A percentile compares a stretch with the other conserved stretches of the same genome.
phyloP scores from a whole-genome alignment of 2,113 vertebrate species.

The Prochilodus magdalenae region DNA sequence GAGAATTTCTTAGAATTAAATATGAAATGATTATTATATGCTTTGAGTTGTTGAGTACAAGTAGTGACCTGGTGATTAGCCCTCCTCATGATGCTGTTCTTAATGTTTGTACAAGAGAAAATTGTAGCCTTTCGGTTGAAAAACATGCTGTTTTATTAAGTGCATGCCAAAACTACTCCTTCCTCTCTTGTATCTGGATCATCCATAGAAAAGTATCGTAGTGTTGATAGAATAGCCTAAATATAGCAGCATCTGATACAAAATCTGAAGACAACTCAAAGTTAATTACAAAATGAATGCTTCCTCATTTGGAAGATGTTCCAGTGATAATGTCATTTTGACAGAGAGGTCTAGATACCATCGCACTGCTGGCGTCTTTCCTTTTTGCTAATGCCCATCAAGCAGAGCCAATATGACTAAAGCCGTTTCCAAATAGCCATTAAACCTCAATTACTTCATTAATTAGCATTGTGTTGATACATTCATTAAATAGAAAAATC shows the following conservation, averaged over 20 bases:
- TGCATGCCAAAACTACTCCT: background rate
- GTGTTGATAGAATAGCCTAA: background rate
- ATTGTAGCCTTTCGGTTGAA: background rate
- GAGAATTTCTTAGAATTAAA: background rate
- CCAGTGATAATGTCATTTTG: constrained; percentile 33
- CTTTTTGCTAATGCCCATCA: constrained; percentile 9
- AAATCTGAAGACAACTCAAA: constrained; percentile 9
- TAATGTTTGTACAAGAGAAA: background rate
- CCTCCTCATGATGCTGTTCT: background rate
- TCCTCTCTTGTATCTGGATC: background rate
- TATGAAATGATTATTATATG: background rate
- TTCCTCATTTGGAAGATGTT: constrained; percentile 17
- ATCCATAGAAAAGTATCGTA: background rate
- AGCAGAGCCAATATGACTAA: constrained; percentile 18
- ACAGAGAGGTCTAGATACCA: constrained; percentile 32
- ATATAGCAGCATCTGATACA: background rate
- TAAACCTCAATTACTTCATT: constrained; percentile 49
- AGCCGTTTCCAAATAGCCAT: constrained; percentile 43
- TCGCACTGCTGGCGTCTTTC: constrained; percentile 5
- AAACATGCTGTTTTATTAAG: background rate
- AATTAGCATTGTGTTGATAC: constrained; percentile 52
- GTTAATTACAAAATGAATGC: background rate
- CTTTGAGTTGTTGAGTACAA: background rate
- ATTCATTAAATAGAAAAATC: background rate
- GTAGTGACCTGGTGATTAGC: no score